phyloP scores from a whole-genome alignment of 2,888 invertebrate species.

The Meiosimyza decipiens region DNA sequence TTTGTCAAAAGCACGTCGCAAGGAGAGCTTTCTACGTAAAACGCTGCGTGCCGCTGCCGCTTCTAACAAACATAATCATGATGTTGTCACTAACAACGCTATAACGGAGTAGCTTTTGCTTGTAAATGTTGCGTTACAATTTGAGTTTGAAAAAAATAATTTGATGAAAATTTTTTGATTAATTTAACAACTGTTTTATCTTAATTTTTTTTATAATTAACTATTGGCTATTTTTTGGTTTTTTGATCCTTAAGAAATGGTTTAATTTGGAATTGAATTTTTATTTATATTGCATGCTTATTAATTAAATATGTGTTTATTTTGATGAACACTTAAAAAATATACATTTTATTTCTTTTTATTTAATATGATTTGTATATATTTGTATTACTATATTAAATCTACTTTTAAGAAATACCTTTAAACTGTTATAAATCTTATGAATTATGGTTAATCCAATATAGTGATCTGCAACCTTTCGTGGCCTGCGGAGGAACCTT shows the following conservation, averaged over 20 bases:
- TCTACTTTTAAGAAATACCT: neutral
- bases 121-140: constrained; percentile 7
- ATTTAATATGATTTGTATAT: neutral
- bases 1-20: constrained; percentile 52
- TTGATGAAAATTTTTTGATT: neutral
- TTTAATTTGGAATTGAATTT: no score
- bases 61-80: constrained; percentile 53
- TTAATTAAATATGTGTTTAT: neutral
- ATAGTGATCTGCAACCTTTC: no score
- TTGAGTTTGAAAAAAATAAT: constrained; percentile 14
- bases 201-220: constrained; percentile 12
- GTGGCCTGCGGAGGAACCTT: no score
- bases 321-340: neutral
- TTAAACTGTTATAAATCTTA: neutral
- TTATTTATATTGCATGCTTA: constrained; percentile 18
- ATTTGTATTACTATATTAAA: neutral
- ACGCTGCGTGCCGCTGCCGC: constrained; percentile 65
- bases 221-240: neutral
- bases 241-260: no score
- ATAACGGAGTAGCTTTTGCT: constrained; percentile 43
- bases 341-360: constrained; percentile 15
- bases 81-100: constrained; percentile 53
- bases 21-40: constrained; percentile 68
- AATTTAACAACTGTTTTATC: neutral
- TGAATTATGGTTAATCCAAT: no score